A percentile compares a stretch with the other conserved stretches of the same genome.
phyloP scores from a whole-genome alignment of 1,140 invertebrate genomes.

The Cyclargus thomasi region DNA sequence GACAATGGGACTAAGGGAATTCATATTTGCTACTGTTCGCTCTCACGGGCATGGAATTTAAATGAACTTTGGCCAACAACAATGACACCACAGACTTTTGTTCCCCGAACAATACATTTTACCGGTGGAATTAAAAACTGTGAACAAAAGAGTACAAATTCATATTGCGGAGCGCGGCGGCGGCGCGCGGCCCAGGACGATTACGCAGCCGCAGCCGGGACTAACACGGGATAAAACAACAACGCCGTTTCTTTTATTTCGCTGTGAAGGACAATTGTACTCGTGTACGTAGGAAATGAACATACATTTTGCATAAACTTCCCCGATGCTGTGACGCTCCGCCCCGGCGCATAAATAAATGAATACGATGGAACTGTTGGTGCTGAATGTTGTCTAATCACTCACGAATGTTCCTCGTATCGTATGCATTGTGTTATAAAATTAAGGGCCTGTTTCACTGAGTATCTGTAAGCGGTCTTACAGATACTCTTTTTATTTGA shows the following conservation, averaged over 20 bases:
- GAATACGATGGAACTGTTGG: not conserved
- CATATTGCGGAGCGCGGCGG: slow-evolving; percentile 58
- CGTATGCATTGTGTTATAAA: not conserved
- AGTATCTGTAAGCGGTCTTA: too few relatives aligned
- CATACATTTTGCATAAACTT: slow-evolving; percentile 18
- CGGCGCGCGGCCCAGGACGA: slow-evolving; percentile 31
- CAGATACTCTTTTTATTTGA: too few relatives aligned
- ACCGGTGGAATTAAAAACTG: slow-evolving; percentile 68
- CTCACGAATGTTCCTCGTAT: not conserved
- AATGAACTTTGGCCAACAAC: slow-evolving; percentile 71
- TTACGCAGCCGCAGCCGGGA: slow-evolving; percentile 35
- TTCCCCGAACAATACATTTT: slow-evolving; percentile 69
- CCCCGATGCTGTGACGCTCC: not conserved
- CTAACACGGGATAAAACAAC: slow-evolving; percentile 30
- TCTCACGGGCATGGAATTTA: slow-evolving; percentile 67
- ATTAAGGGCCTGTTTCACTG: not conserved
- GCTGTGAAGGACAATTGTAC: slow-evolving; percentile 29
- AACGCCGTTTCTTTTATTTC: slow-evolving; percentile 32
- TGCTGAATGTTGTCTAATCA: not conserved
- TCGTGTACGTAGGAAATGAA: slow-evolving; percentile 23
- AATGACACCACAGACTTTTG: slow-evolving; percentile 69
- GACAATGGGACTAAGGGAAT: slow-evolving; percentile 66
- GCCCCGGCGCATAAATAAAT: not conserved
- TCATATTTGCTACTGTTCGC: slow-evolving; percentile 70
- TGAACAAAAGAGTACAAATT: slow-evolving; percentile 69